Evolutionary conservation across 2,888 invertebrate species (phyloP).

Genomic region (Meghimatium bilineatum): DNA sequence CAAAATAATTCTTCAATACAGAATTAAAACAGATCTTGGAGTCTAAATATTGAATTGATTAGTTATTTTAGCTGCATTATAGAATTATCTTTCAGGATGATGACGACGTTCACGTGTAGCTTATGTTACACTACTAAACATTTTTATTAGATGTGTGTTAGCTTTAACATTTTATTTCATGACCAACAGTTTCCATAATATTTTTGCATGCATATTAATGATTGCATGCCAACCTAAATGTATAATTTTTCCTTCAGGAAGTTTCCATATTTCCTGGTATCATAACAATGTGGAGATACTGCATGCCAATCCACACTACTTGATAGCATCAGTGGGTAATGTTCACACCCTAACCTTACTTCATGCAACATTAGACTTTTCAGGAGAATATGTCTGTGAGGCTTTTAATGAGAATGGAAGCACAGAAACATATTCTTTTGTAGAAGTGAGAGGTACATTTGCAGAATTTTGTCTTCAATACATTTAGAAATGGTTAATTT

Average conservation of each 20-base stretch:
- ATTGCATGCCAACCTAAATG: background rate
- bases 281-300: slow-evolving; percentile 82
- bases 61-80: too few relatives aligned
- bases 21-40: too few relatives aligned
- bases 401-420: slow-evolving; percentile 72
- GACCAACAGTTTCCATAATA: background rate
- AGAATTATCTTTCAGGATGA: too few relatives aligned
- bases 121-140: too few relatives aligned
- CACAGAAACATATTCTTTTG: slow-evolving; percentile 69
- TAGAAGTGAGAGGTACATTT: slow-evolving; percentile 62
- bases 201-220: background rate
- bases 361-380: slow-evolving; percentile 70
- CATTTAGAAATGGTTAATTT: too few relatives aligned
- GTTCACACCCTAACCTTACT: slow-evolving; percentile 81
- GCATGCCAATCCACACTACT: slow-evolving; percentile 81
- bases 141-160: background rate
- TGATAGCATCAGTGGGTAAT: slow-evolving; percentile 80
- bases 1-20: too few relatives aligned
- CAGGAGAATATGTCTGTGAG: slow-evolving; percentile 72
- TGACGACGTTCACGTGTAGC: too few relatives aligned
- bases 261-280: slow-evolving; percentile 83
- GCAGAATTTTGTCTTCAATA: too few relatives aligned
- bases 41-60: too few relatives aligned
- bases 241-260: slow-evolving; percentile 70
- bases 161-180: background rate